Percentiles rank a stretch among this genome's conserved stretches.
Evolutionary conservation across 2,888 invertebrate species (phyloP).

Genomic region (Celastrina argiolus): DNA sequence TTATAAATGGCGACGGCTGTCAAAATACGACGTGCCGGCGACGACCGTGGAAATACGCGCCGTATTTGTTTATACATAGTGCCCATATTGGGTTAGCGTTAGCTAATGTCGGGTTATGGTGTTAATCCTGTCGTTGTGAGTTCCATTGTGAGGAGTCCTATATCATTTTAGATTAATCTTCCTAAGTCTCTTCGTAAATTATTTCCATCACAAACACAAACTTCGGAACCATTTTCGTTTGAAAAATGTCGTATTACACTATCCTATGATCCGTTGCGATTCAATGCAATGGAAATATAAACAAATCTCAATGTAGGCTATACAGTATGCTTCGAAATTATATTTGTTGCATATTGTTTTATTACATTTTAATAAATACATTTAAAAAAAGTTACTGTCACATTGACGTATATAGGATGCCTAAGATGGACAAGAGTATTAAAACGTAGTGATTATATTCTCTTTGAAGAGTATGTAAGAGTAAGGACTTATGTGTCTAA

Average conservation of each 20-base stretch:
- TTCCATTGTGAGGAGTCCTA: background rate
- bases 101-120: background rate
- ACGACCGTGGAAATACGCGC: constrained; percentile 19
- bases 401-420: too few relatives aligned
- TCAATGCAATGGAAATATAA: too few relatives aligned
- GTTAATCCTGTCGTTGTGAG: constrained; percentile 10
- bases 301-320: too few relatives aligned
- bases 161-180: constrained; percentile 2
- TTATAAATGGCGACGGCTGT: constrained; percentile 69
- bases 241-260: background rate
- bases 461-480: too few relatives aligned
- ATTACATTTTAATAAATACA: too few relatives aligned
- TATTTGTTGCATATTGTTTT: too few relatives aligned
- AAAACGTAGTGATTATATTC: too few relatives aligned
- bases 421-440: too few relatives aligned
- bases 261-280: too few relatives aligned
- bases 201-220: background rate
- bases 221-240: background rate
- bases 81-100: background rate
- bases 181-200: background rate
- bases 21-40: constrained; percentile 43
- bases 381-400: too few relatives aligned
- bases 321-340: too few relatives aligned
- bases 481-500: too few relatives aligned
- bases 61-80: background rate